Percentiles rank a stretch among this genome's conserved stretches.
phyloP scores from a whole-genome alignment of 2,113 vertebrate genomes.

The Acanthisitta chloris region DNA sequence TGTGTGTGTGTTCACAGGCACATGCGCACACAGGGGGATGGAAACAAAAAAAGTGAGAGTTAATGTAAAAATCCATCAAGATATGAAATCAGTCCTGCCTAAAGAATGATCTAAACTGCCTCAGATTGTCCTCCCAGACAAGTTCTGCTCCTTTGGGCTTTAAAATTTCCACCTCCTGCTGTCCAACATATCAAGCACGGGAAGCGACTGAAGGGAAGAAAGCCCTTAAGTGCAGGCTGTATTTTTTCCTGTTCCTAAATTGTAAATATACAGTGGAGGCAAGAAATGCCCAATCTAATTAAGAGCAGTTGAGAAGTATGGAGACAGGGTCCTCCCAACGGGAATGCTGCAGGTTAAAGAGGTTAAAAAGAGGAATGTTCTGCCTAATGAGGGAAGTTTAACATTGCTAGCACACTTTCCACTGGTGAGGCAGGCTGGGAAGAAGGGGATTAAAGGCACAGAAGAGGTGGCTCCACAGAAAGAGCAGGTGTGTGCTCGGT shows the following conservation, averaged over 20 bases:
- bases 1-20: not conserved
- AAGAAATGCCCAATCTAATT: constrained; percentile 72
- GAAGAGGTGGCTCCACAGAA: rapidly evolving
- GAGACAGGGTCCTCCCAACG: constrained; percentile 67
- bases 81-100: not conserved
- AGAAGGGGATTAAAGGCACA: not conserved
- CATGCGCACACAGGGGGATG: not conserved
- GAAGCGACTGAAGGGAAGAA: constrained; percentile 16
- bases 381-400: constrained; percentile 62
- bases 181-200: constrained; percentile 16
- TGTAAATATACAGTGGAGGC: constrained; percentile 68
- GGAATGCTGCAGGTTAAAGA: constrained; percentile 68
- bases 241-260: constrained; percentile 62
- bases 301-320: constrained; percentile 63
- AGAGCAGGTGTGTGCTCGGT: not conserved
- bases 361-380: constrained; percentile 75
- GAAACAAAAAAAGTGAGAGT: not conserved
- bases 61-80: constrained; percentile 31
- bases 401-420: not conserved
- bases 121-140: not conserved
- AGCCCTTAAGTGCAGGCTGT: constrained; percentile 41
- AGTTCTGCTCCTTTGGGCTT: constrained; percentile 26
- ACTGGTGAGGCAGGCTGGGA: constrained; percentile 4
- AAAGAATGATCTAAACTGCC: not conserved
- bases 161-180: constrained; percentile 41